Percentiles rank a stretch among this genome's conserved stretches.
phyloP scores from a whole-genome alignment of 2,888 invertebrate genomes.

The Phytoseiulus persimilis region DNA sequence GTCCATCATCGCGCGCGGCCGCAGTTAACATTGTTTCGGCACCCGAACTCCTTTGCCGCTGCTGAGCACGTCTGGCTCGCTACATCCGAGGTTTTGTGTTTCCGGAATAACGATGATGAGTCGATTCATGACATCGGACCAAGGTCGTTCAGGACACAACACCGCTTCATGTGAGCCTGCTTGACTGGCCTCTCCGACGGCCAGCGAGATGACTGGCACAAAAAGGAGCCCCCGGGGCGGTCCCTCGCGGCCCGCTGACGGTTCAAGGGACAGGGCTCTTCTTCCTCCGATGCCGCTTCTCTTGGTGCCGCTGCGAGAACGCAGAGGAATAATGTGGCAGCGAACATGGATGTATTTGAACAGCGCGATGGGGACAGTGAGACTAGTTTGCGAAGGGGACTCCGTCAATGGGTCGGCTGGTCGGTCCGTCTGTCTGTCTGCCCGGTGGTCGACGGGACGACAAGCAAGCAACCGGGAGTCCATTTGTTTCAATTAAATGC shows the following conservation, averaged over 20 bases:
- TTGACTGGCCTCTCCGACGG: not conserved
- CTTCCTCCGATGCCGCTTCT: not conserved
- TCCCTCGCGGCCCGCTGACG: not conserved
- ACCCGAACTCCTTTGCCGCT: not conserved
- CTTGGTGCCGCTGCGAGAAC: not conserved
- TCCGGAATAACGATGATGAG: not conserved
- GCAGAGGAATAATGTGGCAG: not conserved
- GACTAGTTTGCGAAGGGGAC: not conserved
- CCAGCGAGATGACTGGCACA: not conserved
- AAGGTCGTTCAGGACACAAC: not conserved
- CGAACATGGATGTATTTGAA: not conserved
- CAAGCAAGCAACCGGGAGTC: not conserved
- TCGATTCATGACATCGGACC: not conserved
- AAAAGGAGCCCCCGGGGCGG: not conserved
- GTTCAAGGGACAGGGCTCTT: not conserved
- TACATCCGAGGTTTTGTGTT: not conserved
- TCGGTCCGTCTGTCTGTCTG: not conserved
- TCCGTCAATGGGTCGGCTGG: not conserved
- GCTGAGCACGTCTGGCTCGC: not conserved
- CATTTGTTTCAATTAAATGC: conserved; percentile 37
- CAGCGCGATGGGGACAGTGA: not conserved
- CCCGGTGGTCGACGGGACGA: not conserved
- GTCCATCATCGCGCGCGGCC: no score
- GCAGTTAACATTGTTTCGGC: not conserved
- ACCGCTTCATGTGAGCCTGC: not conserved